phyloP scores from a whole-genome alignment of 2,113 vertebrate genomes.

The Marmota flaviventris region DNA sequence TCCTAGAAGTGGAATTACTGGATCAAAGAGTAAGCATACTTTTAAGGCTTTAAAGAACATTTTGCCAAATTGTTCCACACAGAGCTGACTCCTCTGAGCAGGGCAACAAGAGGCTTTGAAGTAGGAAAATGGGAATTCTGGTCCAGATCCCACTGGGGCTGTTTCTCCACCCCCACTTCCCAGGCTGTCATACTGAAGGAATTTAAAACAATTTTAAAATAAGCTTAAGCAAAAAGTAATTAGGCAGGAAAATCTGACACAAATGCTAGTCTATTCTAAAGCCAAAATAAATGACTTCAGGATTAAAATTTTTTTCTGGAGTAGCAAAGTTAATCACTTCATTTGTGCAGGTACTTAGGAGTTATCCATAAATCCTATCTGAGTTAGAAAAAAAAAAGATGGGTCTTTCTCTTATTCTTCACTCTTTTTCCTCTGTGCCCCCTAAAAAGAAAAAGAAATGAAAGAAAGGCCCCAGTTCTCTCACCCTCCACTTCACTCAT shows the following conservation, averaged over 20 bases:
- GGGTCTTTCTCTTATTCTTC: not conserved
- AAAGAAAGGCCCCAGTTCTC: not conserved
- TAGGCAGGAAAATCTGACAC: constrained; percentile 76
- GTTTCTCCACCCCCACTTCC: not conserved
- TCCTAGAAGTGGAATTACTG: constrained; percentile 64
- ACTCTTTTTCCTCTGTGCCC: not conserved
- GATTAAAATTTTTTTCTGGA: constrained; percentile 75
- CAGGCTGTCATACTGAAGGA: constrained; percentile 59
- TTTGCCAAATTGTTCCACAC: constrained; percentile 40
- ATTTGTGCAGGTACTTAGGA: constrained; percentile 13
- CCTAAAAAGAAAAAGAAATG: not conserved
- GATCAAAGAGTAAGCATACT: constrained; percentile 72
- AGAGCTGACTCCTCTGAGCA: constrained; percentile 33
- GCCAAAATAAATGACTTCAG: constrained; percentile 81
- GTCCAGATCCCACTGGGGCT: not conserved
- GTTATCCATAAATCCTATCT: not conserved
- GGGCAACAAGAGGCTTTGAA: not conserved
- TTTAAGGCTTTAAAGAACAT: constrained; percentile 60
- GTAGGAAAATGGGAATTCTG: not conserved
- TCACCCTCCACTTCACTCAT: not conserved
- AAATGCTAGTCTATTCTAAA: constrained; percentile 74
- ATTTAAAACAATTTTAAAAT: constrained; percentile 76
- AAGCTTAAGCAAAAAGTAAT: constrained; percentile 81
- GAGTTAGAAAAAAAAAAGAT: not conserved
- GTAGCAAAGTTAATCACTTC: constrained; percentile 64